A percentile compares a stretch with the other conserved stretches of the same genome.
Conservation (phyloP, 1,140 invertebrate genomes). For the Listronotus bonariensis region DNA sequence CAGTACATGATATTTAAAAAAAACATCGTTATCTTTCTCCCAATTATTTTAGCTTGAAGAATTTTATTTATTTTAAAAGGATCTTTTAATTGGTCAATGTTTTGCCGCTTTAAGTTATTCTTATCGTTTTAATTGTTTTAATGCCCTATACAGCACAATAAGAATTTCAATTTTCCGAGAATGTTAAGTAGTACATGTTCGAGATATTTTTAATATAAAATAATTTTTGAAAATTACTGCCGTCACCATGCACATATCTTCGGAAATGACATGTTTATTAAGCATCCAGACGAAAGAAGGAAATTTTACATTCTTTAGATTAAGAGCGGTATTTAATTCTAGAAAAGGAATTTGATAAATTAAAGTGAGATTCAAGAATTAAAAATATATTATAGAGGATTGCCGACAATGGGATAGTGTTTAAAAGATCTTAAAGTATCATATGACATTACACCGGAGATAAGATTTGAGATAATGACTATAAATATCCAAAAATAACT, state of each 20-base stretch:
- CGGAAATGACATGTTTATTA: constrained; percentile 26
- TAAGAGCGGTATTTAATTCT: constrained; percentile 20
- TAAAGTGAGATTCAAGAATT: constrained; percentile 10
- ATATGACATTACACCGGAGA: constrained; percentile 14
- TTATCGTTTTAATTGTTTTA: too few relatives aligned
- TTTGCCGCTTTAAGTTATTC: too few relatives aligned
- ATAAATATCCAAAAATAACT: too few relatives aligned
- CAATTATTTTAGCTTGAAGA: too few relatives aligned
- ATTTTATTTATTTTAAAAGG: too few relatives aligned
- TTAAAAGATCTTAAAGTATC: constrained; percentile 17
- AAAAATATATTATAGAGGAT: constrained; percentile 15
- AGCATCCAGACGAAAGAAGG: constrained; percentile 2
- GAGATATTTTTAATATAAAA: too few relatives aligned
- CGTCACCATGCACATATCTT: constrained; percentile 18
- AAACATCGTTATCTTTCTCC: too few relatives aligned
- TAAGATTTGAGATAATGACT: constrained; percentile 9
- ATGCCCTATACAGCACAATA: too few relatives aligned
- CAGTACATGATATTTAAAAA: too few relatives aligned
- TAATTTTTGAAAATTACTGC: constrained; percentile 18
- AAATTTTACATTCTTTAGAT: constrained; percentile 16
- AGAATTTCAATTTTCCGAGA: too few relatives aligned
- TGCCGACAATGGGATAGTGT: constrained; percentile 17
- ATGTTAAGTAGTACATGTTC: too few relatives aligned
- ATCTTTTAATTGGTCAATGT: too few relatives aligned
- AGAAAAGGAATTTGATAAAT: constrained; percentile 22